Conservation (phyloP, 1,140 invertebrate species). For the Bombus pascuorum region DNA sequence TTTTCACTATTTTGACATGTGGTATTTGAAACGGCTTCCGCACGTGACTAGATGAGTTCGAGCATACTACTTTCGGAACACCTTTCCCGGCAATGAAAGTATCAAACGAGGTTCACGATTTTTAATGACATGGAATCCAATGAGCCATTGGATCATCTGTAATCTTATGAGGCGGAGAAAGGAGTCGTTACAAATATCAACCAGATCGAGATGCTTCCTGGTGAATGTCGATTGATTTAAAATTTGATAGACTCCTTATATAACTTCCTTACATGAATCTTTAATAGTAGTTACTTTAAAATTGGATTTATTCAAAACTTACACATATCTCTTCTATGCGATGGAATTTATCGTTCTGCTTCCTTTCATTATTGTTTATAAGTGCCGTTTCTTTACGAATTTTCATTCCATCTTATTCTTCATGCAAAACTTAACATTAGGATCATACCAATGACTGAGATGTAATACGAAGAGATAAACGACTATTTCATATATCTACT, state of each 20-base stretch:
- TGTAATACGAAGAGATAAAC: too few relatives aligned
- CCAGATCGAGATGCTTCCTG: conserved; percentile 26
- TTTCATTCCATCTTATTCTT: too few relatives aligned
- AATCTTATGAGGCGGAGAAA: conserved; percentile 23
- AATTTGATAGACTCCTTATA: background rate
- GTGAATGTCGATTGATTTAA: conserved; percentile 34
- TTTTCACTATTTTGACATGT: background rate
- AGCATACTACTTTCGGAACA: background rate
- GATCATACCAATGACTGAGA: too few relatives aligned
- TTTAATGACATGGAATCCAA: background rate
- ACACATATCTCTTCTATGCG: too few relatives aligned
- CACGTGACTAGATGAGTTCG: background rate
- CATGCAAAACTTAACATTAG: too few relatives aligned
- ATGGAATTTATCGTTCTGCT: too few relatives aligned
- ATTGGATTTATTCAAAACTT: background rate
- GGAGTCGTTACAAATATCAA: background rate
- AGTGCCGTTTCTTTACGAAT: too few relatives aligned
- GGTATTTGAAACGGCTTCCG: background rate
- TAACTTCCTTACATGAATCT: too few relatives aligned
- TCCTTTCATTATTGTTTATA: too few relatives aligned
- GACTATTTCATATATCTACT: too few relatives aligned
- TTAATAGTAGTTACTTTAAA: background rate
- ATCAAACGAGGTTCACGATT: background rate
- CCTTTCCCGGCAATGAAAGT: conserved; percentile 9
- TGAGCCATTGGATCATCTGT: background rate